Percentiles rank a stretch among this genome's conserved stretches.
Conservation (phyloP, 2,797 vertebrate genomes). For the Lepidocolaptes lacrymiger region DNA sequence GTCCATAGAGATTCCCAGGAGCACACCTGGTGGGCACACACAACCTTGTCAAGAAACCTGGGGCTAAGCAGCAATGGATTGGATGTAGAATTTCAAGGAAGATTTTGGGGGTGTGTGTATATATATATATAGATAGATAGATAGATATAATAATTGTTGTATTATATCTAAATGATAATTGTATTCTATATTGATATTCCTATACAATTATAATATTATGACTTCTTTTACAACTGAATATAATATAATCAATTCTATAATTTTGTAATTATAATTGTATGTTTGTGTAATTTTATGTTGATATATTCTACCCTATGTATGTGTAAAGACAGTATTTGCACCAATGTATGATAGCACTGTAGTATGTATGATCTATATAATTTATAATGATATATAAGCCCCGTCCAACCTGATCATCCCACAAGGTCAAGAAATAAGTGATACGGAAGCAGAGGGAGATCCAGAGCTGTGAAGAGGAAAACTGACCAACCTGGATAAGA, state of each 20-base stretch:
- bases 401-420: neutral
- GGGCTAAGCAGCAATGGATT: neutral
- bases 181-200: neutral
- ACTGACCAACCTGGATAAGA: neutral
- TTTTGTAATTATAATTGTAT: neutral
- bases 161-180: neutral
- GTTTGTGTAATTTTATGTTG: neutral
- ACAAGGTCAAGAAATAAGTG: neutral
- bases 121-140: too few species aligned
- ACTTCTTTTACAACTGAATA: neutral
- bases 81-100: neutral
- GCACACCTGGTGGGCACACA: neutral
- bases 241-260: neutral
- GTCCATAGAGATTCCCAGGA: neutral
- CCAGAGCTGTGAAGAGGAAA: neutral
- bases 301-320: neutral
- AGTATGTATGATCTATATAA: too few species aligned
- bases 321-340: neutral
- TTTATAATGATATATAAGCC: neutral
- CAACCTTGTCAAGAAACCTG: neutral
- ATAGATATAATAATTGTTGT: neutral
- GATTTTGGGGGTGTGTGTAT: neutral
- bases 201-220: too few species aligned
- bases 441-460: neutral
- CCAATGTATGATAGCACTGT: too few species aligned